Evolutionary conservation across 2,888 invertebrate genomes (phyloP).

Genomic region (Hofmannophila pseudospretella): DNA sequence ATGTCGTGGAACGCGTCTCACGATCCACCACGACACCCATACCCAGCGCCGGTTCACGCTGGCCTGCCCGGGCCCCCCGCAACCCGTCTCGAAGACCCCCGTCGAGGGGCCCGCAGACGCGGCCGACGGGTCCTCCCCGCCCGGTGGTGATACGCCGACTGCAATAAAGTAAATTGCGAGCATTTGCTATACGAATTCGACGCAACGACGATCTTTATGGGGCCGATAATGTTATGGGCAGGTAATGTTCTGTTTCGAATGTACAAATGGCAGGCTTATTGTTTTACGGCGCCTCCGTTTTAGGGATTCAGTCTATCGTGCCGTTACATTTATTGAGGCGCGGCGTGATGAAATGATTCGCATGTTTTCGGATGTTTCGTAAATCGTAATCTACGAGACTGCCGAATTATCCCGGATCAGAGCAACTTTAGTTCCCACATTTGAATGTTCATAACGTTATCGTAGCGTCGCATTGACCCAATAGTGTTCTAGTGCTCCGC

Average conservation of each 20-base stretch:
- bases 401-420: no score
- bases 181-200: conserved; percentile 70
- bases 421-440: no score
- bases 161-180: conserved; percentile 74
- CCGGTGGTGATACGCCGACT: conserved; percentile 49
- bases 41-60: conserved; percentile 30
- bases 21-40: conserved; percentile 45
- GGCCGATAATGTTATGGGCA: conserved; percentile 72
- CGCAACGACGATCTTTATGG: conserved; percentile 66
- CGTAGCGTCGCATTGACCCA: no score
- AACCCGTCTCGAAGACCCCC: conserved; percentile 11
- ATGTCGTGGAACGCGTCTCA: conserved; percentile 50
- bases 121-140: conserved; percentile 31
- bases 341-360: neutral
- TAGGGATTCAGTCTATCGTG: conserved; percentile 4
- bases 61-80: conserved; percentile 27
- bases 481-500: no score
- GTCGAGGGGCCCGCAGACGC: conserved; percentile 16
- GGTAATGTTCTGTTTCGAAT: conserved; percentile 66
- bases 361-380: no score
- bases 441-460: no score
- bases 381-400: no score
- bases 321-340: conserved; percentile 4
- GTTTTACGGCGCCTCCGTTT: conserved; percentile 46
- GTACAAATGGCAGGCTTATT: conserved; percentile 63